Base-by-base conservation (phyloP, 2,113 vertebrate species). In the Notarius quadriscutis region DNA sequence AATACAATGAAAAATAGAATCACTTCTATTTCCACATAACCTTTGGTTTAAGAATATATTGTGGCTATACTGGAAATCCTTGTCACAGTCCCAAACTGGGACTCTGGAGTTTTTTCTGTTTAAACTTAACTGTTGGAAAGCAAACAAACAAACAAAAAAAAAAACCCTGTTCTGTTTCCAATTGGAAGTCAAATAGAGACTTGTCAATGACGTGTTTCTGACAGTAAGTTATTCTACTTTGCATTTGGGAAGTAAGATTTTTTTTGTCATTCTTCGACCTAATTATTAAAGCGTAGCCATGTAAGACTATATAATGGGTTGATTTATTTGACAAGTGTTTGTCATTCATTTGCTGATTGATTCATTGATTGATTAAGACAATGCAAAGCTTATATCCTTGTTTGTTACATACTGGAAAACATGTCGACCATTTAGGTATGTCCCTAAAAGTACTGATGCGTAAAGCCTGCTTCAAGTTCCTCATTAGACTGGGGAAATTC, bases 391-490 rank as follows among this genome's bases (percentile, higher is more conserved):
- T 78, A 78, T 55, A 14, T n/a, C 25, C 17, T 27, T 55, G 5
- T 15, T 27, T 55, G 4, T 79, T 27, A 30, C 14, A 6, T 79
- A n/a, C 25, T 79, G 1, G 2, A 55, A 57, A 55, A 79, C 50
- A 75, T 82, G 53, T 34, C 69, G 30, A 34, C 2, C 72, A 79
- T 6, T 72, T 17, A 72, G 77, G 83, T 72, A 72, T 84, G 72
- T 71, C 80, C 81, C 77, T 27, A 84, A 50, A 87, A 75, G 8
- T 75, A 81, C 48, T 75, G 53, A 57, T 30, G 85, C 78, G n/a
- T 84, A 84, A 1, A 57, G 63, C 87, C 86, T 85, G 71, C 27
- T 75, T 81, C 11, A 77, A 62, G 57, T 82, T 89, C 86, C 78
- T 87, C 48, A 34, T 69, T 62, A 67, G 60, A 75, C 11, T 1